Base-by-base conservation (phyloP, 2,113 vertebrate genomes). In the Holacanthus passer region DNA sequence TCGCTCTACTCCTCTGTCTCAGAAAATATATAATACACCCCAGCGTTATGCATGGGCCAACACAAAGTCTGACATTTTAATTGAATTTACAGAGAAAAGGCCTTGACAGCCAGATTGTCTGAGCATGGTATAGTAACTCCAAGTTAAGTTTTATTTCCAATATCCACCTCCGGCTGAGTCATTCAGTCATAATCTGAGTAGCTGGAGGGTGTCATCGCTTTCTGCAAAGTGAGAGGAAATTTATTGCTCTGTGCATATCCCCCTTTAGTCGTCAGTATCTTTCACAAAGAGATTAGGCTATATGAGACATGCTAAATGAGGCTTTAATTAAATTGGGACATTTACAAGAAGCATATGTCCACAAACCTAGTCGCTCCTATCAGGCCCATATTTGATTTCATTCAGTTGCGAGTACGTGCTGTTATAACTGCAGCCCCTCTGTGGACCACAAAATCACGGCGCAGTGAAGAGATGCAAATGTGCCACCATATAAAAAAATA, bases 51-150 rank as follows among this genome's bases (percentile, higher is more conserved):
- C 81, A 89, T 84, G 83, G 79, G 74, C 85, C 75, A 87, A 78
- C 82, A 84, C 82, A 55, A 77, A 86, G 84, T 89, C 71, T 84
- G 86, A 81, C 32, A 85, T 82, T 93, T 89, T 88, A 93, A 94
- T 93, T 91, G 63, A 91, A 91, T 91, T 91, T 88, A 60, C 56
- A 84, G 75, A 9, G 74, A 88, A 58, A 79, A 60, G 66, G 67
- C 77, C 47, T 73, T 87, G 73, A 80, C 83, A 79, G 82, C 31
- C 72, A 73, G 50, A 76, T 72, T 79, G 50, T 65, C 47, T 19
- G 53, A 73, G 39, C 37, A 39, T 24, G 52, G 39, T 58, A 48
- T 31, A 68, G 31, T 77, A 68, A 56, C 66, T 71, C 69, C 31
- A 52, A 59, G 70, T 67, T 58, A 19, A 20, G 12, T 87, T 82